Evolutionary conservation across 2,888 invertebrate genomes (phyloP), one percentile per base, ranked within the genome.

Genomic region (Idaea aversata): DNA sequence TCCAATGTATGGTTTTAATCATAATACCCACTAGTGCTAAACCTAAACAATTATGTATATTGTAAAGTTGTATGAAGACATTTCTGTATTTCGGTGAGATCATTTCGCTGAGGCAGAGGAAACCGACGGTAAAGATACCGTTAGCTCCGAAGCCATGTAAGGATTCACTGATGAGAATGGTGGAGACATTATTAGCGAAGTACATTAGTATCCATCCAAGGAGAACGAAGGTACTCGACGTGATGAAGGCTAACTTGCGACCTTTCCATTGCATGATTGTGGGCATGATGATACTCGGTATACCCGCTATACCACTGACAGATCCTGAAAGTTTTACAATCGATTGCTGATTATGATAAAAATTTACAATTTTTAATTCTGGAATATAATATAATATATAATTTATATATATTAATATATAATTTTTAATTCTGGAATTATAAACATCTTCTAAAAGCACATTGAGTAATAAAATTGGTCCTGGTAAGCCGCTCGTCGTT

Each of bases 301-400:
- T 74, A 5, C 77, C 77, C 10, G 74, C 76, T 3, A 77, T 57
- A 5, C 77, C 77, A 38, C 77, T 73, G 1, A 74, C 69, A 0
- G 77, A 75, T 7, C 73, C 77, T 77, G 73, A 1, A 77, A 73
- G 47, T 25, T 25, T 25, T 25, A 25, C 25, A 25, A 25, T 57
- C 25, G 25, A 25, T 25, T 25, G 25, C 25, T 25, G 25, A 25
- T 25, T 25, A 25, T 25, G 25, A 25, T 25, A 25, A 25, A 25
- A 25, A 2, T 25, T 3, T 25, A 25, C 3, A n/a, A 25, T 25
- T 25, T 25, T 25, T 25, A 25, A 25, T 25, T 25, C 25, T 25
- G 3, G 25, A 25, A 25, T 25, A 25, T 25, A 25, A 25, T 25
- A 25, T 25, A 25, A 25, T n/a, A n/a, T n/a, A n/a, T n/a, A n/a